Base-by-base conservation (phyloP, 1,140 invertebrate genomes). In the Trichoplusia ni region DNA sequence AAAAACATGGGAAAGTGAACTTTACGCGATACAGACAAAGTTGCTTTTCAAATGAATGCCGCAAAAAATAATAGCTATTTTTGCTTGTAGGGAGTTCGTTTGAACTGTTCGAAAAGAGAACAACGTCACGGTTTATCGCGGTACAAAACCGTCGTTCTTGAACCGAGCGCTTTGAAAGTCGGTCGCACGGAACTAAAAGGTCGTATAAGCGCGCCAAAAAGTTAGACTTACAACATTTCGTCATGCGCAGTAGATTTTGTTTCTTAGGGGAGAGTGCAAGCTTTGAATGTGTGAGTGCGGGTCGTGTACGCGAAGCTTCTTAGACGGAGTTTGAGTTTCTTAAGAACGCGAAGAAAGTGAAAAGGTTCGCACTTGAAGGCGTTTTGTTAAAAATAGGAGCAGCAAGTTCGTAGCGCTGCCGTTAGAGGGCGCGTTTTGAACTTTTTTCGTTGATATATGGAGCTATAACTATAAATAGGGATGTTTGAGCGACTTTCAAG, bases 271-370 rank as follows among this genome's bases (percentile, higher is more conserved):
- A 35, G 29, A 35, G 21, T 21, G 8, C 7, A 16, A 18, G 8
- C 7, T 5, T 21, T 54, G 56, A 7, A 9, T 82, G 85, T 88
- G 81, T 82, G 84, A n/a, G 80, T 84, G 49, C 62, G 42, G 38
- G 56, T 23, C 61, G 53, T 73, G 62, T 72, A 69, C 64, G 74
- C 64, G 76, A 82, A 84, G 80, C 87, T 89, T 87, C 84, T 89
- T 86, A 81, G 64, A 72, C 69, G 74, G 61, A 71, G 73, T 79
- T 77, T 49, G 71, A n/a, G 67, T 85, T 90, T 90, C 88, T 88
- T 90, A 90, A 86, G 84, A 88, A 90, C 59, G 80, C 79, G 84
- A 90, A 90, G 88, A 89, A 90, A 86, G 67, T 75, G 73, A 77
- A 90, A 89, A 88, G 85, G 88, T 86, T 87, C 77, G 72, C 82